Conservation (phyloP, 2,888 invertebrate species). For the Andrena bucephala region DNA sequence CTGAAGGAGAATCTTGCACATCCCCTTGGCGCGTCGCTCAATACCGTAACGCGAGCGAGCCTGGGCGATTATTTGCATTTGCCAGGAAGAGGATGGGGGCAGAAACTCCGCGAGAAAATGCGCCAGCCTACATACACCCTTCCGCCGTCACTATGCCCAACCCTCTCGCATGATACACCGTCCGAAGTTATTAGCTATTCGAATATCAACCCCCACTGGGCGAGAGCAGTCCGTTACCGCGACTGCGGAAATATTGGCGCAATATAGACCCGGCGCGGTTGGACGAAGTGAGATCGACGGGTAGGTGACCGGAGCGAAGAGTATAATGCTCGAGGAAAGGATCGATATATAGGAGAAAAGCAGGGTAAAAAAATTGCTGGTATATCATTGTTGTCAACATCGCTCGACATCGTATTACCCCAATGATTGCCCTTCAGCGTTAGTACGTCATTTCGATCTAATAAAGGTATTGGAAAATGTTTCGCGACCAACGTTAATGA, state of each 20-base stretch:
- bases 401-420: constrained; percentile 40
- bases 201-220: constrained; percentile 51
- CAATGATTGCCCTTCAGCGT: constrained; percentile 35
- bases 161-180: constrained; percentile 47
- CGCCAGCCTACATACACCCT: constrained; percentile 3
- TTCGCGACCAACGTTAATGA: constrained; percentile 9
- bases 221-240: constrained; percentile 18
- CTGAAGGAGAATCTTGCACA: constrained; percentile 55
- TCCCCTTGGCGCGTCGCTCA: constrained; percentile 24
- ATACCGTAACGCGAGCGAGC: constrained; percentile 31
- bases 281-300: constrained; percentile 42
- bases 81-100: background rate
- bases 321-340: constrained; percentile 25
- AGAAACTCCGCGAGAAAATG: constrained; percentile 30
- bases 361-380: constrained; percentile 19
- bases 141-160: background rate
- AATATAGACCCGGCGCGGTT: constrained; percentile 31
- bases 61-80: constrained; percentile 50
- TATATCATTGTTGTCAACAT: constrained; percentile 36
- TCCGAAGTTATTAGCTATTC: constrained; percentile 62
- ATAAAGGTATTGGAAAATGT: constrained; percentile 33
- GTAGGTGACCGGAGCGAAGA: constrained; percentile 23
- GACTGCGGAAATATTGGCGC: constrained; percentile 50
- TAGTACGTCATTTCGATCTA: constrained; percentile 24
- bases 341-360: constrained; percentile 39